Conservation (phyloP, 1,140 invertebrate species). For the Drosophila asahinai region DNA sequence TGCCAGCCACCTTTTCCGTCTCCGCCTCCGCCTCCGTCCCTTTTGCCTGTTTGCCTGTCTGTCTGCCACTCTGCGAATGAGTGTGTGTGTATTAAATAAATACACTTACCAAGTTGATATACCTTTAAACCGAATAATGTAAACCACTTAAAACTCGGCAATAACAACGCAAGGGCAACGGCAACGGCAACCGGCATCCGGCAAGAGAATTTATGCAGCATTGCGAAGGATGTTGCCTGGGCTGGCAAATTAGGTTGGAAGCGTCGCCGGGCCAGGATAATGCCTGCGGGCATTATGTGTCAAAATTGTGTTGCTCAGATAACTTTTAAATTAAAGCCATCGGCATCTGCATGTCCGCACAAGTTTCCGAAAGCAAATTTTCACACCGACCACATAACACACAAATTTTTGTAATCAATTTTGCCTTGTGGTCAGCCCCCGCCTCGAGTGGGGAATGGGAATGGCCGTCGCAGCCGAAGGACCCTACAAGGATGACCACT, state of each 20-base stretch:
- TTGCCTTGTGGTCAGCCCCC: constrained; percentile 68
- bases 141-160: constrained; percentile 81
- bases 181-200: constrained; percentile 16
- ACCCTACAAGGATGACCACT: constrained; percentile 36
- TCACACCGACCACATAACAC: constrained; percentile 55
- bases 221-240: constrained; percentile 39
- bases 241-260: constrained; percentile 73
- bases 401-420: constrained; percentile 79
- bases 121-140: constrained; percentile 83
- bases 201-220: constrained; percentile 66
- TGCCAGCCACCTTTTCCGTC: constrained; percentile 19
- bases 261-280: constrained; percentile 37
- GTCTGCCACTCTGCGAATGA: constrained; percentile 23
- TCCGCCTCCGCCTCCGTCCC: constrained; percentile 6
- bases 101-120: constrained; percentile 83
- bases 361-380: constrained; percentile 59
- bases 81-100: constrained; percentile 75
- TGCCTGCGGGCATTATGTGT: constrained; percentile 68
- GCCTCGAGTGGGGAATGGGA: background rate
- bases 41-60: constrained; percentile 26
- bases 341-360: constrained; percentile 39
- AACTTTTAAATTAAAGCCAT: constrained; percentile 81
- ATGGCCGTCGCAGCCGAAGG: background rate
- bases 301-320: constrained; percentile 82
- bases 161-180: constrained; percentile 61